Percentiles rank a stretch among this genome's conserved stretches.
phyloP scores from a whole-genome alignment of 2,113 vertebrate species.

The Numenius arquata region DNA sequence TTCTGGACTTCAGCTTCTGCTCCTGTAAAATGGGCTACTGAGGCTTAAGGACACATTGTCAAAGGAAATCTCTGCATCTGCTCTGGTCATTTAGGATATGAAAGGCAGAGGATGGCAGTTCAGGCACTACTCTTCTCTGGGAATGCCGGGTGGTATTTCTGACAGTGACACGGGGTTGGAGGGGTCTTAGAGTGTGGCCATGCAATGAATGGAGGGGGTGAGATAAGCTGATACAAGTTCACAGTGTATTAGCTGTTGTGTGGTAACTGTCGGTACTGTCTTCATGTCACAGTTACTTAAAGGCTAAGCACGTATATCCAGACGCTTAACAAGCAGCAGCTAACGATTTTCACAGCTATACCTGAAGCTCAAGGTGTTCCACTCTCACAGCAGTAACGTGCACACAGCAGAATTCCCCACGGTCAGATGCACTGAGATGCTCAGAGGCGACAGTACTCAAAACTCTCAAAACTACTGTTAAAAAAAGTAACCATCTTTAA shows the following conservation, averaged over 20 bases:
- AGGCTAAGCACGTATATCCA: not conserved
- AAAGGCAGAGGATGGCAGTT: not conserved
- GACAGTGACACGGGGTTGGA: not conserved
- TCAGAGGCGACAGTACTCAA: not conserved
- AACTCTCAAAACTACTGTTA: not conserved
- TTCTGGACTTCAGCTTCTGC: not conserved
- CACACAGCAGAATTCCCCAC: not conserved
- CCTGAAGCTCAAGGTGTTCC: not conserved
- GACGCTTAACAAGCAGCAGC: not conserved
- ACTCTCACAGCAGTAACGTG: not conserved
- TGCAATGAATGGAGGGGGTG: not conserved
- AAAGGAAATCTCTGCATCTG: not conserved
- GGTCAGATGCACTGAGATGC: not conserved
- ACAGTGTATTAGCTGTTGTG: not conserved
- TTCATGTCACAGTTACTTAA: not conserved
- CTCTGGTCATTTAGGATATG: not conserved
- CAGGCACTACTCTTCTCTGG: not conserved
- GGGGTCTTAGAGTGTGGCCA: not conserved
- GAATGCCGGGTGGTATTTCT: not conserved
- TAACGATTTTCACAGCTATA: not conserved
- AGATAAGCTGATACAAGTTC: not conserved
- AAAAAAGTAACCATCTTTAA: not conserved
- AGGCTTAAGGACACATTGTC: not conserved
- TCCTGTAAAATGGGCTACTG: not conserved
- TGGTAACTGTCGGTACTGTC: not conserved